phyloP scores from a whole-genome alignment of 2,888 invertebrate genomes.

The Epinotia ramella region DNA sequence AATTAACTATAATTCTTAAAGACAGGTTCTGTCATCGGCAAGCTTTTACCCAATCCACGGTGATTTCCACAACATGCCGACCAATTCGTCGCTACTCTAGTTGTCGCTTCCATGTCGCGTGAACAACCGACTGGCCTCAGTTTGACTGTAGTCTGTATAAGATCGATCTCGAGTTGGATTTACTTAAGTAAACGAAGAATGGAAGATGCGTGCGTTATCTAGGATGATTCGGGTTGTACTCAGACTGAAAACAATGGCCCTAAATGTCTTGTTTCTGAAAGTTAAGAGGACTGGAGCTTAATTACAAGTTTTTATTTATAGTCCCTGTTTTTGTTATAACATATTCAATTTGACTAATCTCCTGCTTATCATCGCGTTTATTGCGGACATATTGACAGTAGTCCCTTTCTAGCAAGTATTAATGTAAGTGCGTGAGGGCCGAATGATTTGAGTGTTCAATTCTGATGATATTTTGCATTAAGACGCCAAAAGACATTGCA shows the following conservation, averaged over 20 bases:
- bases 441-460: no score
- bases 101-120: conserved; percentile 51
- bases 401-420: no score
- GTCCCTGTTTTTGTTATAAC: no score
- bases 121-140: conserved; percentile 10
- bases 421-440: no score
- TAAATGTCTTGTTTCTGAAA: background rate
- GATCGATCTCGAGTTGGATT: conserved; percentile 70
- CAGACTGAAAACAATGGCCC: background rate
- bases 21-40: no score
- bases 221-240: background rate
- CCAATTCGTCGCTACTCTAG: background rate
- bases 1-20: no score
- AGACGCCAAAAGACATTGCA: no score
- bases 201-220: conserved; percentile 35
- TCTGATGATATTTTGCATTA: no score
- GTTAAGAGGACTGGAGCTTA: background rate
- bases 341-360: no score
- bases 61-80: background rate
- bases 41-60: background rate
- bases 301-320: no score
- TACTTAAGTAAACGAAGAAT: conserved; percentile 56
- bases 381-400: no score
- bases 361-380: no score
- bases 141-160: conserved; percentile 50